Evolutionary conservation across 2,797 vertebrate species (phyloP).

Genomic region (Chiloscyllium punctatum): DNA sequence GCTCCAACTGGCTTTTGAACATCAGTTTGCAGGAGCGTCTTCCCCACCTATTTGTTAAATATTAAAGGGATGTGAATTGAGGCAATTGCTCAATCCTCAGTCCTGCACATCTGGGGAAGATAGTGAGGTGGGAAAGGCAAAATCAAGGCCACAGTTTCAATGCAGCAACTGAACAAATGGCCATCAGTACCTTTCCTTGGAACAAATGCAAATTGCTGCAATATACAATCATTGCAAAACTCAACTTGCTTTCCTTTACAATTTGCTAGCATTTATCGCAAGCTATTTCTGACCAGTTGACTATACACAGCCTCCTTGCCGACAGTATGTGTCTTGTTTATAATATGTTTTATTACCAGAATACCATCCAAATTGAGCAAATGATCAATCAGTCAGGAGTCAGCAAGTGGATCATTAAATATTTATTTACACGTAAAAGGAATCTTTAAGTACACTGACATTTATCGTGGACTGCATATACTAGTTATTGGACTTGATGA

Average conservation of each 20-base stretch:
- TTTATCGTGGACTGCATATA: neutral
- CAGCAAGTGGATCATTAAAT: neutral
- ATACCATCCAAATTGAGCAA: neutral
- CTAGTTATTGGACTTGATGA: neutral
- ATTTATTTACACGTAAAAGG: neutral
- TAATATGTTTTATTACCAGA: neutral
- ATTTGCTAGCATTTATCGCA: neutral
- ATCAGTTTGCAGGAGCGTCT: neutral
- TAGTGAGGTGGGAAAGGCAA: neutral
- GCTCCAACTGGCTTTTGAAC: no score
- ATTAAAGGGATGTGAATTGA: neutral
- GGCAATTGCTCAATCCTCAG: neutral
- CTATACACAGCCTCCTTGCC: neutral
- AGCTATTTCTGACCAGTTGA: neutral
- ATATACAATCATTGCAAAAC: neutral
- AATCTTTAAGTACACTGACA: neutral
- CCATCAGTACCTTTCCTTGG: neutral
- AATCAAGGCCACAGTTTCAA: neutral
- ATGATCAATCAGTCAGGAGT: constrained; percentile 1
- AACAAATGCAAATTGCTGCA: neutral
- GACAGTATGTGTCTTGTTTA: neutral
- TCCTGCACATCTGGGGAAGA: neutral
- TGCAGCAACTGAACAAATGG: neutral
- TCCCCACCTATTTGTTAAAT: neutral
- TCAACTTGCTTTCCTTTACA: neutral